Conservation (phyloP, 1,140 invertebrate genomes). For the Tenebrio molitor region DNA sequence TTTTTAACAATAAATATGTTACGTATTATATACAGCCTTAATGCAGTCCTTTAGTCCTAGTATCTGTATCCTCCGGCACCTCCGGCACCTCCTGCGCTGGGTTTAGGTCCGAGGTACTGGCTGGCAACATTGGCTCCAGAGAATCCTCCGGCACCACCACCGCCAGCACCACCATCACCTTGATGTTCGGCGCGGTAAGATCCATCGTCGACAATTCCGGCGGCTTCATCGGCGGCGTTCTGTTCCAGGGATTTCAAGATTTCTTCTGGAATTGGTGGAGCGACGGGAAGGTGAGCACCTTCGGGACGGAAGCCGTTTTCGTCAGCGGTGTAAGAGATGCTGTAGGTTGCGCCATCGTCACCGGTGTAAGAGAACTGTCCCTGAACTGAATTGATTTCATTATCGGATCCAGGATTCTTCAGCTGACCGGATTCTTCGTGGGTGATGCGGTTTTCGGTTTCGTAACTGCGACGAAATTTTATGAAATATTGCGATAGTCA, state of each 20-base stretch:
- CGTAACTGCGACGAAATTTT: conserved; percentile 74
- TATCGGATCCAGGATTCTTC: conserved; percentile 70
- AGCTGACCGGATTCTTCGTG: conserved; percentile 75
- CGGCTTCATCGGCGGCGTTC: conserved; percentile 62
- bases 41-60: conserved; percentile 2
- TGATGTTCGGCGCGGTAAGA: conserved; percentile 39
- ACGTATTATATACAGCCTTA: conserved; percentile 28
- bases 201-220: conserved; percentile 31
- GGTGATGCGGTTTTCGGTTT: conserved; percentile 80
- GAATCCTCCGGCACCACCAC: conserved; percentile 14
- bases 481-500: conserved; percentile 59
- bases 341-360: conserved; percentile 77
- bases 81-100: neutral
- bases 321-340: conserved; percentile 81
- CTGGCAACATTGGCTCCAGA: conserved; percentile 10
- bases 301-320: conserved; percentile 84
- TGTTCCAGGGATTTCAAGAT: conserved; percentile 59
- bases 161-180: conserved; percentile 28
- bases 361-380: conserved; percentile 80
- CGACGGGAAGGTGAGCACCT: conserved; percentile 73
- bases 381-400: conserved; percentile 73
- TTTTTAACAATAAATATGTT: conserved; percentile 33
- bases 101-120: neutral
- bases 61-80: conserved; percentile 20
- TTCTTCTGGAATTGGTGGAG: conserved; percentile 75